Conservation (phyloP, 1,140 invertebrate species). For the Rhagoletis pomonella region DNA sequence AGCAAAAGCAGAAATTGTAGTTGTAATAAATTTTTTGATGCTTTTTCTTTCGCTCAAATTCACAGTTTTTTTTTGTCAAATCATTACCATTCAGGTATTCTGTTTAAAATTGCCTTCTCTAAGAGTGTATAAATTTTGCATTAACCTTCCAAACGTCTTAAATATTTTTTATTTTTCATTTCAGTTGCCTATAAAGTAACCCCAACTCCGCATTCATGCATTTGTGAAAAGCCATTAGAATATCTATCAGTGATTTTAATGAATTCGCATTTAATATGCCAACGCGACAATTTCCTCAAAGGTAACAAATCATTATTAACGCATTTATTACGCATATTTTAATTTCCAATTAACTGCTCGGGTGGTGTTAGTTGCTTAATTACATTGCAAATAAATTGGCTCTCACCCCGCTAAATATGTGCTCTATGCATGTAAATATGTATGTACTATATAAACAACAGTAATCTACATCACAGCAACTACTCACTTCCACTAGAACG, state of each 20-base stretch:
- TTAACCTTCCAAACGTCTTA: background rate
- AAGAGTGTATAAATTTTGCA: background rate
- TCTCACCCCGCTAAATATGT: background rate
- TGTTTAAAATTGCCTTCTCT: too few species aligned
- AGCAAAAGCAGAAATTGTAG: too few species aligned
- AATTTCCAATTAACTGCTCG: conserved; percentile 43
- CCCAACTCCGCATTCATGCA: background rate
- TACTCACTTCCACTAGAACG: background rate
- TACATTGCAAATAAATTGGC: conserved; percentile 31
- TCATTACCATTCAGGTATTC: too few species aligned
- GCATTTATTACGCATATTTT: conserved; percentile 48
- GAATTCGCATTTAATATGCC: conserved; percentile 45
- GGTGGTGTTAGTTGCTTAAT: conserved; percentile 27
- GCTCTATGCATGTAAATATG: background rate
- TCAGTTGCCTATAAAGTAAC: background rate
- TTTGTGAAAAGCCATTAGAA: background rate
- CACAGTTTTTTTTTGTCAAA: too few species aligned
- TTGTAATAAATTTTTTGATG: too few species aligned
- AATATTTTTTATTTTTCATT: background rate
- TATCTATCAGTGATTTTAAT: conserved; percentile 19
- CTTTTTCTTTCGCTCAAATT: too few species aligned
- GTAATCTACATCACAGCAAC: background rate
- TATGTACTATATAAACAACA: background rate
- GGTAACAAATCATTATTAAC: conserved; percentile 39
- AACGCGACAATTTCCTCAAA: conserved; percentile 35